A percentile compares a stretch with the other conserved stretches of the same genome.
These are phyloP conservation scores for Paramuricea clavata DNA, from an alignment of 92 coral and sea anemone genomes.

Conservation along the genomic window DNA sequence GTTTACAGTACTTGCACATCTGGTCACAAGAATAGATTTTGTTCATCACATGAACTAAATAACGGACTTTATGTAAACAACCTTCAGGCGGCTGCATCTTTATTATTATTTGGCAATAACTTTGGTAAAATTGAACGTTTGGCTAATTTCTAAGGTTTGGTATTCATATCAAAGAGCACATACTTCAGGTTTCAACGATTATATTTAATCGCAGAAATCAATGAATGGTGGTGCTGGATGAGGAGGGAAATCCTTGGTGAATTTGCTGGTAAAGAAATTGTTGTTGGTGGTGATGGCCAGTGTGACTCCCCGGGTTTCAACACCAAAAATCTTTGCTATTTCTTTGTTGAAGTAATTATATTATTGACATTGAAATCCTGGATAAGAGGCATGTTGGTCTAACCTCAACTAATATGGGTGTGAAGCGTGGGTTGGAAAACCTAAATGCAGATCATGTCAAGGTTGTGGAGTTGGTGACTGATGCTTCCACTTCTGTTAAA, in stretches of 20 bases:
- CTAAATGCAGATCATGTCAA: too few relatives aligned
- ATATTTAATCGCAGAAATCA: slow-evolving; percentile 58
- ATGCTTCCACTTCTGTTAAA: too few relatives aligned
- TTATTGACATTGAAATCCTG: too few relatives aligned
- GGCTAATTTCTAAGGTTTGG: slow-evolving; percentile 60
- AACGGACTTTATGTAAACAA: slow-evolving; percentile 57
- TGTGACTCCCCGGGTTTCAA: too few relatives aligned
- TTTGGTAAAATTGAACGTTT: slow-evolving; percentile 47
- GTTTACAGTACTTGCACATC: slow-evolving; percentile 25
- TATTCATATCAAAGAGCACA: slow-evolving; percentile 55
- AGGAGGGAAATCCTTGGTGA: slow-evolving; percentile 42
- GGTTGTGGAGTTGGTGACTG: too few relatives aligned
- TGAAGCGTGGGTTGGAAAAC: neutral
- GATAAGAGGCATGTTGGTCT: too few relatives aligned
- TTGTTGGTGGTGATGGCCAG: too few relatives aligned
- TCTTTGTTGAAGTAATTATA: slow-evolving; percentile 49
- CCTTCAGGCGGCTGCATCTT: slow-evolving; percentile 62
- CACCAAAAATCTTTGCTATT: slow-evolving; percentile 69
- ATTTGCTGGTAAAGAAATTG: slow-evolving; percentile 37
- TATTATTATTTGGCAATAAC: slow-evolving; percentile 63
- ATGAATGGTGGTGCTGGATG: slow-evolving; percentile 73
- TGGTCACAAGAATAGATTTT: slow-evolving; percentile 58
- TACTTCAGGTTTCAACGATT: slow-evolving; percentile 59
- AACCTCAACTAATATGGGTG: slow-evolving; percentile 31
- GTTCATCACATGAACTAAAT: slow-evolving; percentile 63